These are phyloP conservation scores for Mormyrops attenuatus DNA, from an alignment of 2,797 vertebrate genomes.

Conservation along the genomic window DNA sequence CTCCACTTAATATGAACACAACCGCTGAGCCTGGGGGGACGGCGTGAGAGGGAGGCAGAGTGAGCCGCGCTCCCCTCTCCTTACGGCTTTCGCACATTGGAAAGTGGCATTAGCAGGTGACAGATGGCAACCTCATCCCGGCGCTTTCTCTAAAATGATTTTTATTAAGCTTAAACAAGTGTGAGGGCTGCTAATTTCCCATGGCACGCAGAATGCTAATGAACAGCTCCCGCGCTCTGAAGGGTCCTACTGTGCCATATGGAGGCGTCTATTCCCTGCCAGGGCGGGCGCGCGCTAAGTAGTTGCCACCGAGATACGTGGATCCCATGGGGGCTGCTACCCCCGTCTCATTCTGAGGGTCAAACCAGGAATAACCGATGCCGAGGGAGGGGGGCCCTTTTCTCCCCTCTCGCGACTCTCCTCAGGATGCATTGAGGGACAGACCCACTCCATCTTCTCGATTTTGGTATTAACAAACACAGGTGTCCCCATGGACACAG, in stretches of 20 bases:
- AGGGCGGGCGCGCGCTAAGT: constrained; percentile 53
- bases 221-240: constrained; percentile 61
- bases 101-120: constrained; percentile 65
- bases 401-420: neutral
- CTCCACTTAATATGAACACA: constrained; percentile 17
- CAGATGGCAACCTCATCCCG: constrained; percentile 81
- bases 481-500: neutral
- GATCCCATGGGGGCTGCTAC: neutral
- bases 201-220: constrained; percentile 71
- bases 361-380: constrained; percentile 2
- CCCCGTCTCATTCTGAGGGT: neutral
- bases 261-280: constrained; percentile 61
- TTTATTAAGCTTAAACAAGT: constrained; percentile 88
- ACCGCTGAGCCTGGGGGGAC: neutral
- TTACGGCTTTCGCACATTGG: constrained; percentile 59
- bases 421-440: neutral
- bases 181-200: constrained; percentile 78
- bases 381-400: neutral
- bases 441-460: neutral
- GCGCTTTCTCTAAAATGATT: constrained; percentile 71
- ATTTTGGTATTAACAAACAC: neutral
- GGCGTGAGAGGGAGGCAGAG: constrained; percentile 30
- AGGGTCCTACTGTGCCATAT: constrained; percentile 69
- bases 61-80: constrained; percentile 24
- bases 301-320: constrained; percentile 30